phyloP scores from a whole-genome alignment of 2,113 vertebrate genomes.

The Syrrhaptes paradoxus region DNA sequence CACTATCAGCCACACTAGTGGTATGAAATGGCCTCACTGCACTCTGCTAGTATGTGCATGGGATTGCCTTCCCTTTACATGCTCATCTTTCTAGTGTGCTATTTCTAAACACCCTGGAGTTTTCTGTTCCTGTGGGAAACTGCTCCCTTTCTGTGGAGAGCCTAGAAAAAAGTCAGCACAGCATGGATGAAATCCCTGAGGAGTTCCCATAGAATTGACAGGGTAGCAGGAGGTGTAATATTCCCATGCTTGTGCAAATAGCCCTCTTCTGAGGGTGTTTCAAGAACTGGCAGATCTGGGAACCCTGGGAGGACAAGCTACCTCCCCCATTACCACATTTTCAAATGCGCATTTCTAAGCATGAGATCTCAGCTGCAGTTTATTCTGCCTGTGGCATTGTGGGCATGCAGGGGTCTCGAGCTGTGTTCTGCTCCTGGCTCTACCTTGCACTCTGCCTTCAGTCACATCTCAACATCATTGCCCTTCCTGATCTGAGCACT shows the following conservation, averaged over 20 bases:
- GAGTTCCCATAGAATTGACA: fast-evolving
- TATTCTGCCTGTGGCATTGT: background rate
- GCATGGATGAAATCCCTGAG: background rate
- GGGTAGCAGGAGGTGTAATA: background rate
- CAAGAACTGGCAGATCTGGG: background rate
- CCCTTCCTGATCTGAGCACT: background rate
- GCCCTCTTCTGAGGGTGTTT: background rate
- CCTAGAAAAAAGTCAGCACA: background rate
- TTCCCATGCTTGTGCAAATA: background rate
- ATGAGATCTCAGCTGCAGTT: fast-evolving
- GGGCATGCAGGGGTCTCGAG: background rate
- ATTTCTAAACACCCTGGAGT: background rate
- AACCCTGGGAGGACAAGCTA: fast-evolving
- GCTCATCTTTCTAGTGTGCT: fast-evolving
- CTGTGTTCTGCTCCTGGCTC: background rate
- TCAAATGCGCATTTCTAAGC: background rate
- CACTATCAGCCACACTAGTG: fast-evolving
- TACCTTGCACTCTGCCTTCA: background rate
- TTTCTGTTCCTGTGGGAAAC: background rate
- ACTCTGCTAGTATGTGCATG: fast-evolving
- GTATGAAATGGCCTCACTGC: background rate
- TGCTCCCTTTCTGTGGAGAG: background rate
- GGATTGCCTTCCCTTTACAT: background rate
- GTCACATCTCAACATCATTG: fast-evolving
- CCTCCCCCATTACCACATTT: background rate